Evolutionary conservation across 2,797 vertebrate genomes (phyloP), one percentile per base, ranked within the genome.

Genomic region (Rachycentron canadum): DNA sequence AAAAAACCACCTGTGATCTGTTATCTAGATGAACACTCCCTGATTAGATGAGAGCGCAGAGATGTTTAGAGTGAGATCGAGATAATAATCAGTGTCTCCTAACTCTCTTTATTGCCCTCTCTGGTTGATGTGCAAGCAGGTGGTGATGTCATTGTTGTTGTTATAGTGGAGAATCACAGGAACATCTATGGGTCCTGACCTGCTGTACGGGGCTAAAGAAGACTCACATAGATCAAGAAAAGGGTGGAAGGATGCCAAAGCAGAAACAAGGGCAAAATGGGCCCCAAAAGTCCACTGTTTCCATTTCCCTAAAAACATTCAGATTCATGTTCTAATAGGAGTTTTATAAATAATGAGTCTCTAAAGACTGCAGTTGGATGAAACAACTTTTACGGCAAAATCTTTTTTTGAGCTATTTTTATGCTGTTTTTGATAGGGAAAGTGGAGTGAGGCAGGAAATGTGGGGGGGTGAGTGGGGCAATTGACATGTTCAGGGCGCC

Each of bases 81-180:
- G 82, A 89, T 88, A 81, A 75, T 28, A 38, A 82, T 89, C 88
- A 40, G 59, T 62, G 66, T 75, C 49, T 82, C 56, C 55, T 14
- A 8, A 7, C 25, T 36, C 34, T 63, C 81, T 81, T 76, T 75
- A 36, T 80, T 52, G 30, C 59, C 41, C 61, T 67, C 49, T 32
- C 19, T 73, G 70, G 67, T 47, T 71, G 57, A 77, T 8, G 8
- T 76, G 69, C 73, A 85, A 76, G 56, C 60, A 53, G 43, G 30
- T 66, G n/a, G n/a, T 2, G 58, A 64, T 89, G 85, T 91, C 73
- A 90, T 91, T 80, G 81, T 71, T 79, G 79, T 86, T 84, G 76
- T 86, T 59, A 19, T 55, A 65, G 79, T 41, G 30, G 49, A 76
- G 61, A 70, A 55, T 78, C 49, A 62, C 41, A 71, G 69, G 47